Evolutionary conservation across 2,797 vertebrate genomes (phyloP).

Genomic region (Pseudochirops cupreus): DNA sequence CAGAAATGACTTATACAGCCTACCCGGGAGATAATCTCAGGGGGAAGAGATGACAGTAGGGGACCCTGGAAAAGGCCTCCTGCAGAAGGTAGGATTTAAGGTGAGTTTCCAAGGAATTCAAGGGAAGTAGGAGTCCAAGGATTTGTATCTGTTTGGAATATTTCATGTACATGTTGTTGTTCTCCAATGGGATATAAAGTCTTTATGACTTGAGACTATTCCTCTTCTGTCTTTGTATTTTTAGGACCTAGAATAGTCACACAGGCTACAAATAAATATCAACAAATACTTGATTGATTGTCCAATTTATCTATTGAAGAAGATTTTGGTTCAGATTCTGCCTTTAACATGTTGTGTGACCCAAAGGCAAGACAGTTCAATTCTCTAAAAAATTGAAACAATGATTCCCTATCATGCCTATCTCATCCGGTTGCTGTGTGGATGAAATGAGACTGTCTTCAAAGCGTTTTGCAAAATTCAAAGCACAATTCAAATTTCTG

Average conservation of each 20-base stretch:
- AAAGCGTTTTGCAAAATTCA: background rate
- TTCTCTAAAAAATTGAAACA: background rate
- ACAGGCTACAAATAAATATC: background rate
- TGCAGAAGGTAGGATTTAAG: too few species aligned
- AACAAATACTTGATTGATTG: background rate
- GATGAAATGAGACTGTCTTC: background rate
- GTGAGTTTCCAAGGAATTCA: too few species aligned
- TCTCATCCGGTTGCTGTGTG: background rate
- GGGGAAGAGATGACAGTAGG: too few species aligned
- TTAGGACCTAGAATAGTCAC: background rate
- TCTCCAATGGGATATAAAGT: too few species aligned
- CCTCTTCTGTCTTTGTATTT: too few species aligned
- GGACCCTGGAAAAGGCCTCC: too few species aligned
- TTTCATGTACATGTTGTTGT: too few species aligned
- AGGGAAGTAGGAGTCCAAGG: too few species aligned
- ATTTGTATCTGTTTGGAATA: too few species aligned
- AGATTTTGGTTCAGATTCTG: background rate
- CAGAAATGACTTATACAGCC: too few species aligned
- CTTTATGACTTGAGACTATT: too few species aligned
- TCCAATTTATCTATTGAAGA: background rate
- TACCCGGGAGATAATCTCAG: too few species aligned
- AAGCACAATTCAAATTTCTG: background rate
- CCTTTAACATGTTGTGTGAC: background rate
- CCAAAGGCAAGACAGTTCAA: background rate
- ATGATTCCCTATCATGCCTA: background rate